Evolutionary conservation across 2,797 vertebrate genomes (phyloP).

Genomic region (Acanthis flammea): DNA sequence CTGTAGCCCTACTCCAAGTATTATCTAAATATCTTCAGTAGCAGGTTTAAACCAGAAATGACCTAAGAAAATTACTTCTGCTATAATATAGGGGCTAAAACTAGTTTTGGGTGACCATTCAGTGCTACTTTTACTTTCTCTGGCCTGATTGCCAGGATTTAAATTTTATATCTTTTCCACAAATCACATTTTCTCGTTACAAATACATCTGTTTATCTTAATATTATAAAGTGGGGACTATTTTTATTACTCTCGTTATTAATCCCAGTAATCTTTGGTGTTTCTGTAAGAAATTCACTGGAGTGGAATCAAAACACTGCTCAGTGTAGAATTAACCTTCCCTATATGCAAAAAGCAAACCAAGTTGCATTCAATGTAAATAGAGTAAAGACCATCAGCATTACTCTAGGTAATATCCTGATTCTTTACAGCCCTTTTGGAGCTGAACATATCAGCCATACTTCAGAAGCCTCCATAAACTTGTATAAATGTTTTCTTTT

Average conservation of each 20-base stretch:
- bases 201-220: constrained; percentile 28
- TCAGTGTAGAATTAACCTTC: constrained; percentile 5
- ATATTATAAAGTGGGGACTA: constrained; percentile 14
- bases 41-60: not conserved
- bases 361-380: constrained; percentile 5
- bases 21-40: not conserved
- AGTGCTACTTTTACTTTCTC: not conserved
- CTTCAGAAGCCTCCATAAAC: constrained; percentile 62
- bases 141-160: not conserved
- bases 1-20: not conserved
- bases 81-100: not conserved
- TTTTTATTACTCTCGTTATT: constrained; percentile 44
- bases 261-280: constrained; percentile 47
- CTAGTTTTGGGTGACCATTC: not conserved
- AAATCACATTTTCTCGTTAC: not conserved
- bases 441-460: constrained; percentile 11
- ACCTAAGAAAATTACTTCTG: not conserved
- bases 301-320: constrained; percentile 32
- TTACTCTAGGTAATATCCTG: constrained; percentile 35
- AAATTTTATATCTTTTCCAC: not conserved
- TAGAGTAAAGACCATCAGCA: not conserved
- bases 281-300: constrained; percentile 25
- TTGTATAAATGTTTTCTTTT: constrained; percentile 64
- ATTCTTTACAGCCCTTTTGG: constrained; percentile 50
- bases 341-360: constrained; percentile 18